These are phyloP conservation scores for Psammodynastes pulverulentus DNA, from an alignment of 2,113 vertebrate species.

Conservation along the genomic window DNA sequence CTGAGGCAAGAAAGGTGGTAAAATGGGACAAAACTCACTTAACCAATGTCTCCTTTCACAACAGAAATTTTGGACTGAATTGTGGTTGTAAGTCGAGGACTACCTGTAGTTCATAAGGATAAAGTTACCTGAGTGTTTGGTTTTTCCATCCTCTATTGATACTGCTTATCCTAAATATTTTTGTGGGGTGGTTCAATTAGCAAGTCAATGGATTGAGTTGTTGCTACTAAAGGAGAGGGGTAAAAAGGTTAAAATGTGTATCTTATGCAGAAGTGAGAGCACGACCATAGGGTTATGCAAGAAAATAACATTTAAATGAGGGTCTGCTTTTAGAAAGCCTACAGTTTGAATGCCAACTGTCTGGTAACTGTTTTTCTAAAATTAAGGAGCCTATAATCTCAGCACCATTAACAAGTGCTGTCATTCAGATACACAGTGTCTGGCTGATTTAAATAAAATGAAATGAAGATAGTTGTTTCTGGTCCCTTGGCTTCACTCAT, in stretches of 20 bases:
- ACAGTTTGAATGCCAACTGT: conserved; percentile 74
- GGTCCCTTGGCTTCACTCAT: conserved; percentile 99
- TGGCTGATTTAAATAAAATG: conserved; percentile 99
- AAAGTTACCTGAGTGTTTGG: not conserved
- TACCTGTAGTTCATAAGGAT: not conserved
- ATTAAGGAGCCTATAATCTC: conserved; percentile 93
- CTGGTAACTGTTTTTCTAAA: conserved; percentile 84
- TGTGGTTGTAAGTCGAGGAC: no score
- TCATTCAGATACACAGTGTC: conserved; percentile 99
- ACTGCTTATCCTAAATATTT: not conserved
- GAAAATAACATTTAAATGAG: conserved; percentile 64
- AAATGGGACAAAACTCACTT: no score
- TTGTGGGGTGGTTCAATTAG: not conserved
- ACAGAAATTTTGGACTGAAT: no score
- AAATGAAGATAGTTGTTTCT: conserved; percentile 99
- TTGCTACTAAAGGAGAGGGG: not conserved
- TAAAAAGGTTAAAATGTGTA: conserved; percentile 36
- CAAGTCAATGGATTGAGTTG: not conserved
- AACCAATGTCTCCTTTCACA: no score
- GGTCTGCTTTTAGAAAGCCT: conserved; percentile 64
- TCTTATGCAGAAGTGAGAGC: conserved; percentile 44
- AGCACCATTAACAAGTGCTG: conserved; percentile 94
- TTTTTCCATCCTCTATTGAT: not conserved
- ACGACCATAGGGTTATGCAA: conserved; percentile 50
- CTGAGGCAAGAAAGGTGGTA: no score